Base-by-base conservation (phyloP, 1,140 invertebrate genomes). In the Drosophila gunungcola region DNA sequence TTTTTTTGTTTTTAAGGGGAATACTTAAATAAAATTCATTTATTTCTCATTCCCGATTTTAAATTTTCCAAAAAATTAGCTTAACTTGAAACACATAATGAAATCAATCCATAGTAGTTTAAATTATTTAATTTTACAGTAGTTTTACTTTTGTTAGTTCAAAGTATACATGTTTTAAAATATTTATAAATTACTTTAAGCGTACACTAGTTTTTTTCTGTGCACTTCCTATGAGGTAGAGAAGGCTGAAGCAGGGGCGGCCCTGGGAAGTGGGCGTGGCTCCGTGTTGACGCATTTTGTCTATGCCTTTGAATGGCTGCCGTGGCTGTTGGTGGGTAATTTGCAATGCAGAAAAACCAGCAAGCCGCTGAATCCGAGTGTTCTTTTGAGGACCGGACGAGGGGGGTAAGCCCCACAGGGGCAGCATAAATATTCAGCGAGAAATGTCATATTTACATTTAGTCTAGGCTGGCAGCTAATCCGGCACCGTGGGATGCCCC, bases 331-430 rank as follows among this genome's bases (percentile, higher is more conserved):
- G 43, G 34, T 25, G n/a, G 39, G 51, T 65, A 88, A 82, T 86
- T 86, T 88, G 83, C 83, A 86, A 82, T 82, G 83, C 83, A 82
- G 85, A 86, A 86, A 80, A 74, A 80, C 65, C 60, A 53, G 49
- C 52, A 67, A 75, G 64, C 61, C 69, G 51, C 63, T 48, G 16
- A 42, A 64, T 32, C 62, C 62, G 10, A 63, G 57, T 49, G 10
- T 49, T 65, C 29, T 21, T 21, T 21, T 21, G 16, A 21, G 16
- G 16, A 12, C 3, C 9, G 25, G 6, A 16, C 0, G 63, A 12
- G 21, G 16, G 4, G 25, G 4, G 10, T 7, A 4, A 2, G 29
- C 27, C 32, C 10, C 48, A 12, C n/a, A 21, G 36, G 27, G 68
- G 36, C 41, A 60, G 45, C 46, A 57, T 75, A 65, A 75, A 75